Conservation (phyloP, 1,140 invertebrate species). For the Drosophila varians region DNA sequence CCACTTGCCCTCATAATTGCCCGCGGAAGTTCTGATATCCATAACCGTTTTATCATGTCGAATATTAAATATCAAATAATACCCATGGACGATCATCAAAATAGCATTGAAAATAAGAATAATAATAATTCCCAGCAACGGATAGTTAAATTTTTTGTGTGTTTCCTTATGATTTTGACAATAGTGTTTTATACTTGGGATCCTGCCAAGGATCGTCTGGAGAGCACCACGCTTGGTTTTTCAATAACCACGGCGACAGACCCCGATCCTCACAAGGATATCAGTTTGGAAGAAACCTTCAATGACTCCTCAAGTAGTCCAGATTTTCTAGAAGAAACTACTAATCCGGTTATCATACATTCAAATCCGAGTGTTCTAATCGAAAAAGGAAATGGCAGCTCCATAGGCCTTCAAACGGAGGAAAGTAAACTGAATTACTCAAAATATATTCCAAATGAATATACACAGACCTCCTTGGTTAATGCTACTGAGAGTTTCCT, state of each 20-base stretch:
- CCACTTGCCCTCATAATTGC: background rate
- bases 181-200: conserved; percentile 5
- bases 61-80: conserved; percentile 37
- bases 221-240: background rate
- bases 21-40: background rate
- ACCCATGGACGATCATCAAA: conserved; percentile 7
- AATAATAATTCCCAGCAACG: background rate
- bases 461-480: background rate
- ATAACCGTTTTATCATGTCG: conserved; percentile 5
- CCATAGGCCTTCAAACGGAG: background rate
- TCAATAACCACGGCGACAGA: too few relatives aligned
- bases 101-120: background rate
- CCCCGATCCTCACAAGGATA: background rate
- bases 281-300: background rate
- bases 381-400: background rate
- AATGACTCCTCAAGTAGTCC: background rate
- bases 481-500: background rate
- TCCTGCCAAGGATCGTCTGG: background rate
- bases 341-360: background rate
- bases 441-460: background rate
- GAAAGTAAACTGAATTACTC: background rate
- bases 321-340: background rate
- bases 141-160: background rate
- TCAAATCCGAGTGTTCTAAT: background rate
- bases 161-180: background rate